Percentiles rank a stretch among this genome's conserved stretches.
These are phyloP conservation scores for Heliothis peltigera DNA, from an alignment of 2,888 invertebrate genomes.

Conservation along the genomic window DNA sequence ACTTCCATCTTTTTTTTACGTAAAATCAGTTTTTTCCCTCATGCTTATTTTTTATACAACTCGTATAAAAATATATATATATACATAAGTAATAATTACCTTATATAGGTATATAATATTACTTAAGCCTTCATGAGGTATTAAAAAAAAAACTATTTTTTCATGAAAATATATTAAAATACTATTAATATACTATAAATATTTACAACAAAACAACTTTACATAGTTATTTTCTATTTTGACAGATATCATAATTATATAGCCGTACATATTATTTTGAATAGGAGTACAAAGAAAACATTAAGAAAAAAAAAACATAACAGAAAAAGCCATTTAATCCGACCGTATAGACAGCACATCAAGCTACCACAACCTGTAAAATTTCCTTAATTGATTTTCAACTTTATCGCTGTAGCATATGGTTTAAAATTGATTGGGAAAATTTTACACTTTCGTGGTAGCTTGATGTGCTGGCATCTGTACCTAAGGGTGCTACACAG, in stretches of 20 bases:
- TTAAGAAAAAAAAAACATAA: conserved; percentile 21
- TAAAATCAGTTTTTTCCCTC: background rate
- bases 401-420: no score
- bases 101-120: background rate
- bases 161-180: background rate
- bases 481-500: no score
- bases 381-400: no score
- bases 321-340: conserved; percentile 3
- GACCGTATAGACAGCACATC: no score
- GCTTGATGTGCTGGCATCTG: no score
- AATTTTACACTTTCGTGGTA: no score
- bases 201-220: background rate
- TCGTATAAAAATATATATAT: background rate
- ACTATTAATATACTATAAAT: background rate
- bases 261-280: conserved; percentile 39
- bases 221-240: conserved; percentile 15
- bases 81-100: background rate
- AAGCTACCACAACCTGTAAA: no score
- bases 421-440: no score
- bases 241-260: conserved; percentile 43
- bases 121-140: background rate
- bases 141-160: background rate
- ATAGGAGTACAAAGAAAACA: conserved; percentile 51
- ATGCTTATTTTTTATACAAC: background rate
- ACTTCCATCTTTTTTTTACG: background rate